Conservation (phyloP, 2,888 invertebrate genomes). For the Dynastes grantii region DNA sequence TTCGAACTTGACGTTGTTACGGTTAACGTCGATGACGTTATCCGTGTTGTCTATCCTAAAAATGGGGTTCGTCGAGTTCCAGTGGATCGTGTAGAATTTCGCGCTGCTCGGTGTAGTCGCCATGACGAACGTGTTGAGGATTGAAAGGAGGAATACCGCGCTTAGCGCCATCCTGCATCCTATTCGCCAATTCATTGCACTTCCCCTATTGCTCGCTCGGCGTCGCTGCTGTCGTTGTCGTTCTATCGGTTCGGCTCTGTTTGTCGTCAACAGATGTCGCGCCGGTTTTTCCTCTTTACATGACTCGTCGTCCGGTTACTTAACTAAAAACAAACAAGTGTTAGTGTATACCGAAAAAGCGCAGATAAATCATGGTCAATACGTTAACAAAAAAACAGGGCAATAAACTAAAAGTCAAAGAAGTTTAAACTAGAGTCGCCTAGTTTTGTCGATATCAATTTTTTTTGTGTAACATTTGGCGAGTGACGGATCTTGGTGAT, state of each 20-base stretch:
- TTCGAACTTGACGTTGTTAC: conserved; percentile 91
- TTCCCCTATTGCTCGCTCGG: conserved; percentile 12
- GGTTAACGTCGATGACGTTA: conserved; percentile 96
- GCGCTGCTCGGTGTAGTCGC: conserved; percentile 69
- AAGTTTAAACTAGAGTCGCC: no score
- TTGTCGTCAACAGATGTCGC: conserved; percentile 3
- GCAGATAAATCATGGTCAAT: neutral
- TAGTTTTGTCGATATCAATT: no score
- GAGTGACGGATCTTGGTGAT: no score
- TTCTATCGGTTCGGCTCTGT: conserved; percentile 10
- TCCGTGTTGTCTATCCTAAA: conserved; percentile 98
- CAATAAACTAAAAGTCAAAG: no score
- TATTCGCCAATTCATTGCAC: conserved; percentile 61
- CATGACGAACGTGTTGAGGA: conserved; percentile 64
- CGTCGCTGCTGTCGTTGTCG: neutral
- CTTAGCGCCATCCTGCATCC: conserved; percentile 58
- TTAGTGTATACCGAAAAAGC: neutral
- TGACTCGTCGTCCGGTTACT: conserved; percentile 55
- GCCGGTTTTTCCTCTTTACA: conserved; percentile 41
- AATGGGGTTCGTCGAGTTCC: conserved; percentile 70
- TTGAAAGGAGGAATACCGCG: conserved; percentile 62
- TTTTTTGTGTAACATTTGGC: no score
- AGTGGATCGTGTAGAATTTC: conserved; percentile 70
- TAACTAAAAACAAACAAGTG: conserved; percentile 36
- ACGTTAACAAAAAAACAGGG: neutral